Evolutionary conservation across 2,113 vertebrate species (phyloP).

Genomic region (Ptyas mucosa): DNA sequence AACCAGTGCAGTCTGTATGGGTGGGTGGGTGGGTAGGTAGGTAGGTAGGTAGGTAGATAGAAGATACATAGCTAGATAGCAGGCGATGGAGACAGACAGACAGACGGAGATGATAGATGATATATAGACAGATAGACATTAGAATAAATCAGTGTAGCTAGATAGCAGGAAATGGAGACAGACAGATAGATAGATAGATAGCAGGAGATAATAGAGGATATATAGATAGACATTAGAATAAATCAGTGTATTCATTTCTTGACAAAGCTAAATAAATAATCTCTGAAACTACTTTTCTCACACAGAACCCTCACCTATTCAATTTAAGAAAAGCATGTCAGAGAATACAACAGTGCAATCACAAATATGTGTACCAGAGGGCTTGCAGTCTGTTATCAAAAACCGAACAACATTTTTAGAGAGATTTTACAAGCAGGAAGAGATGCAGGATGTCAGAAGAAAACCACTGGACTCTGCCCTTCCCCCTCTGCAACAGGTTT

Average conservation of each 20-base stretch:
- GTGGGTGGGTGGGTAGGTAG: too few species aligned
- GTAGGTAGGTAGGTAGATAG: neutral
- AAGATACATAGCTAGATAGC: too few species aligned
- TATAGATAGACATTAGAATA: neutral
- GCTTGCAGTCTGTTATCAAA: conserved; percentile 58
- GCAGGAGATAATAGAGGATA: neutral
- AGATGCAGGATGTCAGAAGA: conserved; percentile 49
- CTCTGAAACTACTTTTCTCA: conserved; percentile 30
- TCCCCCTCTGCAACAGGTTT: conserved; percentile 63
- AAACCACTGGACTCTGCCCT: conserved; percentile 45
- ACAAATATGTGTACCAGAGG: conserved; percentile 57
- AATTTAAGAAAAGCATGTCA: conserved; percentile 64
- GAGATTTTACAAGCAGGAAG: conserved; percentile 63
- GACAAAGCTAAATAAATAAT: neutral
- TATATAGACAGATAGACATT: too few species aligned
- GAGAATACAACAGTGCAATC: conserved; percentile 52
- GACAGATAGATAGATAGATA: too few species aligned
- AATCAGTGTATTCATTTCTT: neutral
- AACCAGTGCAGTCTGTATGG: neutral
- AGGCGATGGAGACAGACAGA: too few species aligned
- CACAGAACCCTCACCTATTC: conserved; percentile 54
- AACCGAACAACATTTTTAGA: conserved; percentile 61
- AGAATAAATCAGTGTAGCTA: too few species aligned
- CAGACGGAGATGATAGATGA: too few species aligned
- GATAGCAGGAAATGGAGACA: too few species aligned